phyloP scores from a whole-genome alignment of 1,140 invertebrate species.

The Episyrphus balteatus region DNA sequence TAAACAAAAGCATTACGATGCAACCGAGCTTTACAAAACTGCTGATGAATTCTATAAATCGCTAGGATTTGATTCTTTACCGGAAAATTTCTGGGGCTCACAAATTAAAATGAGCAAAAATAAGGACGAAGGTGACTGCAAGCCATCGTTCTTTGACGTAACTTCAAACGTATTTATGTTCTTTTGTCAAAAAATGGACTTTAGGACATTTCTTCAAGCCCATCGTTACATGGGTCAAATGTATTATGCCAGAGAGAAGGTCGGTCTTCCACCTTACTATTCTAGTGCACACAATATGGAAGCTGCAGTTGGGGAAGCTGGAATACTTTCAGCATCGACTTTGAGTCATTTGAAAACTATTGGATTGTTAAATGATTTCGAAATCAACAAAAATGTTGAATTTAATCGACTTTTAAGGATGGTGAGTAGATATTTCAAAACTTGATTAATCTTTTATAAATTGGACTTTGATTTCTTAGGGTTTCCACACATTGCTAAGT shows the following conservation, averaged over 20 bases:
- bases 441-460: too few relatives aligned
- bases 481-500: slow-evolving; percentile 27
- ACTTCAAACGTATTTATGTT: slow-evolving; percentile 25
- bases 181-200: slow-evolving; percentile 33
- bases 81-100: background rate
- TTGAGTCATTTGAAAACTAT: slow-evolving; percentile 41
- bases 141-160: slow-evolving; percentile 26
- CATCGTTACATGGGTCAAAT: slow-evolving; percentile 73
- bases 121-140: slow-evolving; percentile 27
- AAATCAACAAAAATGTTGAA: slow-evolving; percentile 16
- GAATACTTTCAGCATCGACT: slow-evolving; percentile 50
- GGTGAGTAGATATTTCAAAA: slow-evolving; percentile 8
- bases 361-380: slow-evolving; percentile 15
- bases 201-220: slow-evolving; percentile 34
- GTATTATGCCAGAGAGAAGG: slow-evolving; percentile 57
- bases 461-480: slow-evolving; percentile 6
- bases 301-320: slow-evolving; percentile 57
- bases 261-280: slow-evolving; percentile 42
- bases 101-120: slow-evolving; percentile 10
- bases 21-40: background rate
- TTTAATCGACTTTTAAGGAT: slow-evolving; percentile 44
- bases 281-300: slow-evolving; percentile 51
- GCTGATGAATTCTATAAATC: slow-evolving; percentile 2
- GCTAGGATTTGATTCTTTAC: background rate
- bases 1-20: background rate